Evolutionary conservation across 2,888 invertebrate species (phyloP).

Genomic region (Tethea ocularis): DNA sequence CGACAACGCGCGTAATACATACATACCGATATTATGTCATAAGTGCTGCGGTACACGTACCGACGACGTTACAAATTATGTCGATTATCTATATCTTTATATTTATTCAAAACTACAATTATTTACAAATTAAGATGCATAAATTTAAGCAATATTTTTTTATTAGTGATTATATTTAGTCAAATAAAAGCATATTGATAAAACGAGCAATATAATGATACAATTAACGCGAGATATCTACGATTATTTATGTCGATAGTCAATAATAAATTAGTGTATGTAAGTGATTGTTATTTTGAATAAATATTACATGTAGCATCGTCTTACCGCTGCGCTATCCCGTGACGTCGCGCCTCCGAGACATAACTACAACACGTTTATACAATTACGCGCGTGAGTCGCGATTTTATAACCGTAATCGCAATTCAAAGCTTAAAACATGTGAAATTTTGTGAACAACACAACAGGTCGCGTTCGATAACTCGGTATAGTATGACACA

Average conservation of each 20-base stretch:
- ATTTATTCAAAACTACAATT: neutral
- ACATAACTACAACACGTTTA: neutral
- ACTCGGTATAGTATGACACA: neutral
- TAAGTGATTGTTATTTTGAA: neutral
- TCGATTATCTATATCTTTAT: neutral
- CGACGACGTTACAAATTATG: too few relatives aligned
- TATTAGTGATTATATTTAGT: neutral
- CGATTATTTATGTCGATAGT: neutral
- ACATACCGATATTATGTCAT: neutral
- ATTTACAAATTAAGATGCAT: neutral
- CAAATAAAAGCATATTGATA: neutral
- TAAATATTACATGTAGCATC: neutral
- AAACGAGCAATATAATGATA: neutral
- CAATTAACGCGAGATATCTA: neutral
- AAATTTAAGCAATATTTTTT: neutral
- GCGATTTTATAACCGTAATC: neutral
- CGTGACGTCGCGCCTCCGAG: too few relatives aligned
- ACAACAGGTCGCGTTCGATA: neutral
- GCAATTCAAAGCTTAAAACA: conserved; percentile 17
- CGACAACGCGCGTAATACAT: neutral
- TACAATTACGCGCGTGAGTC: neutral
- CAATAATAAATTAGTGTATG: neutral
- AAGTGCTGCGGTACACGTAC: neutral
- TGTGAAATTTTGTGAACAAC: neutral
- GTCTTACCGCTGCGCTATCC: neutral